phyloP scores from a whole-genome alignment of 2,113 vertebrate genomes.

The Chaetodon trifascialis region DNA sequence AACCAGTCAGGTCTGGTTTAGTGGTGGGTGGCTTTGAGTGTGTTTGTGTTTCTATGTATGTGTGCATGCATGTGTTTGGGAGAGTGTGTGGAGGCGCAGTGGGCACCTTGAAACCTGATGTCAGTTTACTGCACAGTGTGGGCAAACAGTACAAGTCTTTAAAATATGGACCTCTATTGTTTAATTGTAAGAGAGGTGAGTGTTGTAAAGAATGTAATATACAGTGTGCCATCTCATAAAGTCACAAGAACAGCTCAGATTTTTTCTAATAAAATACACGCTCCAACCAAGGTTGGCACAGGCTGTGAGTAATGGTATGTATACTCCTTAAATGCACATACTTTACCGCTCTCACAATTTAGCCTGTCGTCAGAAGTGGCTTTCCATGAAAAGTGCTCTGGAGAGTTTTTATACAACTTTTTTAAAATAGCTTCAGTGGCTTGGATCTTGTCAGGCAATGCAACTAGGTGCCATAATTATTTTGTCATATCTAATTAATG shows the following conservation, averaged over 20 bases:
- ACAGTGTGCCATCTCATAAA: background rate
- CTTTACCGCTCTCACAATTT: background rate
- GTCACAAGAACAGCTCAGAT: background rate
- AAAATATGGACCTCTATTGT: background rate
- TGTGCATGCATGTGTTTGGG: background rate
- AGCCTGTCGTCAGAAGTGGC: background rate
- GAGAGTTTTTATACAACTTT: background rate
- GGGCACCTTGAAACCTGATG: slow-evolving; percentile 53
- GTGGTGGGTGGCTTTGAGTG: slow-evolving; percentile 59
- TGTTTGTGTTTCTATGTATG: slow-evolving; percentile 6
- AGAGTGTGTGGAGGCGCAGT: slow-evolving; percentile 17
- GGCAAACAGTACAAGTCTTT: slow-evolving; percentile 1
- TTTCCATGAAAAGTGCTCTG: background rate
- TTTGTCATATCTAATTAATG: slow-evolving; percentile 39
- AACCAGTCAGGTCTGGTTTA: slow-evolving; percentile 74
- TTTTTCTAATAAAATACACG: background rate
- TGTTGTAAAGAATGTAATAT: background rate
- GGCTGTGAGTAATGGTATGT: background rate
- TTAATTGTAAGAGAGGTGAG: background rate
- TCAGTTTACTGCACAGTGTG: slow-evolving; percentile 38
- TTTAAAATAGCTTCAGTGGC: background rate
- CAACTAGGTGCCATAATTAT: slow-evolving; percentile 19
- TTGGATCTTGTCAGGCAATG: slow-evolving; percentile 1
- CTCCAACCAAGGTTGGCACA: background rate
- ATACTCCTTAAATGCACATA: background rate